phyloP scores from a whole-genome alignment of 2,888 invertebrate species.

The Drosophila melanosoma region DNA sequence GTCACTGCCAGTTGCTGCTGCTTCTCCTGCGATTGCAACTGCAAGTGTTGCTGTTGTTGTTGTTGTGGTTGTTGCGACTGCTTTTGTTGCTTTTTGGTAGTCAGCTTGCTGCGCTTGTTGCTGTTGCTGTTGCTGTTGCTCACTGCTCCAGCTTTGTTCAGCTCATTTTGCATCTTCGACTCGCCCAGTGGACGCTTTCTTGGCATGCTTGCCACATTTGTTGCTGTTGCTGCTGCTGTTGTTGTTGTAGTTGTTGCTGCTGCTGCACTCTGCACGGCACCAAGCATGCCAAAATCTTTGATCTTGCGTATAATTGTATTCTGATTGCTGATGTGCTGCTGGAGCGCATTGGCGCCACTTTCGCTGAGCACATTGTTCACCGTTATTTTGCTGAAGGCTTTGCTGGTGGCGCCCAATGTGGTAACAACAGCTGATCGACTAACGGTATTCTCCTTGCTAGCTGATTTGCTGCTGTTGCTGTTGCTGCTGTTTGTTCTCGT shows the following conservation, averaged over 20 bases:
- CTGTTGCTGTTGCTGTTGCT: slow-evolving; percentile 25
- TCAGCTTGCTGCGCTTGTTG: slow-evolving; percentile 61
- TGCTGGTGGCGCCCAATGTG: slow-evolving; percentile 55
- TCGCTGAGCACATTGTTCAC: slow-evolving; percentile 82
- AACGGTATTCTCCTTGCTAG: slow-evolving; percentile 38
- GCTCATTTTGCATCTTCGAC: slow-evolving; percentile 47
- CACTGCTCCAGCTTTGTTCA: slow-evolving; percentile 30
- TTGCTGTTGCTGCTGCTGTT: background rate
- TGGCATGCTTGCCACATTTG: slow-evolving; percentile 2
- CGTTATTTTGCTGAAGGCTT: slow-evolving; percentile 83
- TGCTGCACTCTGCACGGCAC: slow-evolving; percentile 50
- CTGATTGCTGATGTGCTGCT: slow-evolving; percentile 75
- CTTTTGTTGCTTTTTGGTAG: slow-evolving; percentile 43
- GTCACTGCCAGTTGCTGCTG: slow-evolving; percentile 42
- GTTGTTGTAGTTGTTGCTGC: slow-evolving; percentile 28
- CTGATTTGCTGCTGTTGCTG: background rate
- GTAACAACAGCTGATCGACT: slow-evolving; percentile 48
- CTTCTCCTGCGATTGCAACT: slow-evolving; percentile 16
- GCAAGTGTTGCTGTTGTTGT: slow-evolving; percentile 42
- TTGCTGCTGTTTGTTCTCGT: slow-evolving; percentile 29
- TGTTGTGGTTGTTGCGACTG: slow-evolving; percentile 5
- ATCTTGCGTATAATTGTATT: slow-evolving; percentile 84
- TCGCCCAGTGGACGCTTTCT: slow-evolving; percentile 73
- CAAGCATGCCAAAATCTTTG: slow-evolving; percentile 84
- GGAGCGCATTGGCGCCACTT: slow-evolving; percentile 73